Percentiles rank a stretch among this genome's conserved stretches.
These are phyloP conservation scores for Sebastes aleutianus DNA, from an alignment of 2,797 vertebrate species.

Conservation along the genomic window DNA sequence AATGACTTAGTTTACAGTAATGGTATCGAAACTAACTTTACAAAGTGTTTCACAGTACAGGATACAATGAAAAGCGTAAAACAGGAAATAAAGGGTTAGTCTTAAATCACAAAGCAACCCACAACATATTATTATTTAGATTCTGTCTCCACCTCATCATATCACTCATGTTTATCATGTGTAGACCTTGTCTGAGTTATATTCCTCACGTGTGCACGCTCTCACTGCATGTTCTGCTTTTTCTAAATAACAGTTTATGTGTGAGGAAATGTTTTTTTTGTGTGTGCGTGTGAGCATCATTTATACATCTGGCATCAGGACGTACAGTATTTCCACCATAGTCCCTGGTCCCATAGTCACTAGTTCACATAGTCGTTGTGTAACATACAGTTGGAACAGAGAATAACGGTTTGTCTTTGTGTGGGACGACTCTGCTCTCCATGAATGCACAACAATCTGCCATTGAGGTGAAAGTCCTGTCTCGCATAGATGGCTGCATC, in stretches of 20 bases:
- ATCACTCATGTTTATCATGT: not conserved
- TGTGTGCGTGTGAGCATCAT: not conserved
- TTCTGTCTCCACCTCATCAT: not conserved
- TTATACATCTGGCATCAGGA: not conserved
- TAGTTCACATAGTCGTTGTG: slow-evolving; percentile 3
- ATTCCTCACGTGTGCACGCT: not conserved
- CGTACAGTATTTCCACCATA: not conserved
- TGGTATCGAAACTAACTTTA: not conserved
- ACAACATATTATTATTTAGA: not conserved
- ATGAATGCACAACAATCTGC: slow-evolving; percentile 64
- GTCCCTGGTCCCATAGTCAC: not conserved
- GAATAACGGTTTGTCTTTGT: slow-evolving; percentile 69
- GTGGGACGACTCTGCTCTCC: slow-evolving; percentile 11
- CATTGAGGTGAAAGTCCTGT: slow-evolving; percentile 66
- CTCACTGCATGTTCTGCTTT: not conserved
- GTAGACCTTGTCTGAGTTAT: no score
- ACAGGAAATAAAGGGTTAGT: not conserved
- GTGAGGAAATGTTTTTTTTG: not conserved
- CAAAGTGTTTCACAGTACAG: not conserved
- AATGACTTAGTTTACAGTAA: not conserved
- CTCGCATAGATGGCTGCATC: slow-evolving; percentile 36
- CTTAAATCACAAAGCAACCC: no score
- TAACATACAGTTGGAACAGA: not conserved
- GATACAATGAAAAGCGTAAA: not conserved
- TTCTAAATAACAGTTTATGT: not conserved